These are phyloP conservation scores for Proteles cristata DNA, from an alignment of 2,113 vertebrate genomes.

Conservation along the genomic window DNA sequence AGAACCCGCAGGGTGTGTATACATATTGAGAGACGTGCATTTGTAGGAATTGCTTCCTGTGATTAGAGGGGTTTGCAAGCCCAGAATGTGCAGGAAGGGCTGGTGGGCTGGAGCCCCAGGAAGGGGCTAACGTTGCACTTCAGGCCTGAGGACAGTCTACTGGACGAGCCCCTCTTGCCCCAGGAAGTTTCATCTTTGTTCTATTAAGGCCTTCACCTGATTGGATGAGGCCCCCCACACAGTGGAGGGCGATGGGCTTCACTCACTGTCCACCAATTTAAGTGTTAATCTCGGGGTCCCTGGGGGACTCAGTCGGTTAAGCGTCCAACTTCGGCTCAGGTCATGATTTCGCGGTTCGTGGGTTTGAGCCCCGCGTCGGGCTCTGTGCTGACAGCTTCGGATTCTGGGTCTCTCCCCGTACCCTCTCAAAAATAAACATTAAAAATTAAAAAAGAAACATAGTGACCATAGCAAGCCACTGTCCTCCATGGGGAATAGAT, in stretches of 20 bases:
- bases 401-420: no score
- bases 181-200: not conserved
- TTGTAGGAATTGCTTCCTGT: not conserved
- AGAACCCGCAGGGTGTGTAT: not conserved
- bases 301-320: no score
- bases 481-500: not conserved
- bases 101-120: not conserved
- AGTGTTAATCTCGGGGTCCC: not conserved
- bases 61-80: not conserved
- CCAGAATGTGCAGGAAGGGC: not conserved
- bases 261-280: not conserved
- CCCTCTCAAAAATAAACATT: no score
- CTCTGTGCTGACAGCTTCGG: no score
- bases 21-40: not conserved
- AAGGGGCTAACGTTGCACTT: not conserved
- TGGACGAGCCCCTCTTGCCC: not conserved
- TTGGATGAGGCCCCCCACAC: not conserved
- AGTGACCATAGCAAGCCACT: not conserved
- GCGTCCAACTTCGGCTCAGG: no score
- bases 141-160: not conserved
- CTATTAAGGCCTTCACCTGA: not conserved
- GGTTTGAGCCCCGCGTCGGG: accelerated
- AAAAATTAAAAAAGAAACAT: not conserved
- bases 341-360: no score
- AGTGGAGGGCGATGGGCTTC: not conserved